Conservation (phyloP, 2,888 invertebrate species). For the Cheilosia variabilis region DNA sequence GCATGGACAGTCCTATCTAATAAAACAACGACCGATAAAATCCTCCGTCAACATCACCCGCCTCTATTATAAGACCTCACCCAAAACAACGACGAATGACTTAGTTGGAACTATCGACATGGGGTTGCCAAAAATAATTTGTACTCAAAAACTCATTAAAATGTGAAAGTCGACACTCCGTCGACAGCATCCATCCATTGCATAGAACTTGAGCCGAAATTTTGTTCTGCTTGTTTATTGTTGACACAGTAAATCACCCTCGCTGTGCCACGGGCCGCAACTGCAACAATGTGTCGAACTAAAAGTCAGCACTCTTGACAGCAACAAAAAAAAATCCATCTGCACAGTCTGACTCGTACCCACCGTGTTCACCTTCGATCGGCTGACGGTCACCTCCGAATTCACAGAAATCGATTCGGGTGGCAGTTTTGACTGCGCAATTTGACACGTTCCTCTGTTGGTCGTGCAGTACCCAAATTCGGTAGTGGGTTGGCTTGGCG, state of each 20-base stretch:
- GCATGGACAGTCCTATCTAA: no score
- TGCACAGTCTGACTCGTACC: conserved; percentile 34
- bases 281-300: conserved; percentile 44
- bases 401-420: conserved; percentile 52
- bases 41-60: no score
- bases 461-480: background rate
- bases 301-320: conserved; percentile 11
- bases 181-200: background rate
- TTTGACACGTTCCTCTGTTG: conserved; percentile 57
- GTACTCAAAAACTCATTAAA: conserved; percentile 29
- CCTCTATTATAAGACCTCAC: background rate
- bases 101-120: background rate
- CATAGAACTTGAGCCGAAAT: conserved; percentile 34
- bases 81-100: background rate
- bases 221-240: conserved; percentile 47
- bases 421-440: conserved; percentile 45
- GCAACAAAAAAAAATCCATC: conserved; percentile 27
- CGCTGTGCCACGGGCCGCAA: background rate
- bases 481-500: conserved; percentile 12
- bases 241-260: conserved; percentile 51
- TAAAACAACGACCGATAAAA: no score
- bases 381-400: conserved; percentile 53
- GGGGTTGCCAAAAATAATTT: conserved; percentile 33
- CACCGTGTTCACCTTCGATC: conserved; percentile 40
- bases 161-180: conserved; percentile 11